A percentile compares a stretch with the other conserved stretches of the same genome.
These are phyloP conservation scores for Alosa sapidissima DNA, from an alignment of 2,797 vertebrate species.

Conservation along the genomic window DNA sequence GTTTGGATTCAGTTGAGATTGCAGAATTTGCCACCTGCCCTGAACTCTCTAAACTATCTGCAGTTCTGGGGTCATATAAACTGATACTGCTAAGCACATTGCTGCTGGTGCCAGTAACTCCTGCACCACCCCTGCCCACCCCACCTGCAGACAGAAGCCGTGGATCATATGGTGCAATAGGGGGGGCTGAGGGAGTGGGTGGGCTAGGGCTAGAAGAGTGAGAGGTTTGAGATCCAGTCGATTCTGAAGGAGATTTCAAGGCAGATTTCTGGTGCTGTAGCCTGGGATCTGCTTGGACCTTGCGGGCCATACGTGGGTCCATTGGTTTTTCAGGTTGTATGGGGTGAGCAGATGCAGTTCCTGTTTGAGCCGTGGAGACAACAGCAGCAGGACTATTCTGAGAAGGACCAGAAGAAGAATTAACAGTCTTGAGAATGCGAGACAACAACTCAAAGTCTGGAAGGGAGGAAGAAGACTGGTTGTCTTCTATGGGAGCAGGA, in stretches of 20 bases:
- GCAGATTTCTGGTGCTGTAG: slow-evolving; percentile 76
- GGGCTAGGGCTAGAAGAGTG: slow-evolving; percentile 50
- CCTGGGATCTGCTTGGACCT: slow-evolving; percentile 77
- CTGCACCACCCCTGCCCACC: slow-evolving; percentile 53
- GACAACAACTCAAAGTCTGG: slow-evolving; percentile 92
- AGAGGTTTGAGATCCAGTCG: slow-evolving; percentile 25
- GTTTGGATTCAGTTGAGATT: slow-evolving; percentile 71
- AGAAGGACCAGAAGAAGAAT: slow-evolving; percentile 66
- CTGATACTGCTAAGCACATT: slow-evolving; percentile 89
- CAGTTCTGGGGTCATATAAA: slow-evolving; percentile 87
- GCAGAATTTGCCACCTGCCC: slow-evolving; percentile 58
- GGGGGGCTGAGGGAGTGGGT: slow-evolving; percentile 52
- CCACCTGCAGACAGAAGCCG: slow-evolving; percentile 82
- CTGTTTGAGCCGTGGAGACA: slow-evolving; percentile 41
- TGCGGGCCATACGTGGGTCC: slow-evolving; percentile 83
- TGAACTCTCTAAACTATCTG: slow-evolving; percentile 65
- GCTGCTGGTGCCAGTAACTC: slow-evolving; percentile 71
- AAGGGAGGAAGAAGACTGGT: slow-evolving; percentile 60
- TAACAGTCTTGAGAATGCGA: slow-evolving; percentile 89
- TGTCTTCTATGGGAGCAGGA: not conserved
- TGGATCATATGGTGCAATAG: slow-evolving; percentile 88
- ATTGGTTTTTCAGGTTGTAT: slow-evolving; percentile 78
- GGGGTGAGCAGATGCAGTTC: slow-evolving; percentile 56
- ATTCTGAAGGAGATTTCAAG: slow-evolving; percentile 63
- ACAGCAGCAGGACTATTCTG: slow-evolving; percentile 53